These are phyloP conservation scores for Stichodactyla mertensii DNA, from an alignment of 64 coral and sea anemone genomes.

Conservation along the genomic window DNA sequence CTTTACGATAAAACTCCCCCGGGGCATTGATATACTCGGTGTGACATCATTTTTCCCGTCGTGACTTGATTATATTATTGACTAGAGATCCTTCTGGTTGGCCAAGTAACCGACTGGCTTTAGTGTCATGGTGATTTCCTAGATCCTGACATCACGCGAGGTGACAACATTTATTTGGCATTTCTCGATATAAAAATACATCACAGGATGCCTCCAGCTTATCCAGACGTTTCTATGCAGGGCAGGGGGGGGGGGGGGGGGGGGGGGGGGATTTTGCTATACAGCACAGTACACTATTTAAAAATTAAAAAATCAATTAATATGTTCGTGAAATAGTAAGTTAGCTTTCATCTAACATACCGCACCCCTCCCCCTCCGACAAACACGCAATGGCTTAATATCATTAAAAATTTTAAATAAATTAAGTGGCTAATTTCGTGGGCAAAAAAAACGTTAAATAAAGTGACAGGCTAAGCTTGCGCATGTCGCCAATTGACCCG, in stretches of 20 bases:
- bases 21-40: not conserved
- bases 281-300: not conserved
- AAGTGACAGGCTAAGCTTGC: not conserved
- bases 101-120: not conserved
- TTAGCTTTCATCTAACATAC: not conserved
- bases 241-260: not conserved
- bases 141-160: not conserved
- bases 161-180: not conserved
- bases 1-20: not conserved
- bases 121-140: not conserved
- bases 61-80: not conserved
- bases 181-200: not conserved
- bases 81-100: not conserved
- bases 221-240: not conserved
- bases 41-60: not conserved
- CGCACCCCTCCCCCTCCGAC: not conserved
- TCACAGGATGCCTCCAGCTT: not conserved
- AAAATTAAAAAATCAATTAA: not conserved
- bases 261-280: not conserved
- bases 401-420: not conserved
- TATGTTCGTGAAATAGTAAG: not conserved
- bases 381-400: no score
- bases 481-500: not conserved
- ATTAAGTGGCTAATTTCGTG: not conserved
- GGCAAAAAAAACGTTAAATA: not conserved